A percentile compares a stretch with the other conserved stretches of the same genome.
phyloP scores from a whole-genome alignment of 2,888 invertebrate genomes.

The Cryptus viduatorius region DNA sequence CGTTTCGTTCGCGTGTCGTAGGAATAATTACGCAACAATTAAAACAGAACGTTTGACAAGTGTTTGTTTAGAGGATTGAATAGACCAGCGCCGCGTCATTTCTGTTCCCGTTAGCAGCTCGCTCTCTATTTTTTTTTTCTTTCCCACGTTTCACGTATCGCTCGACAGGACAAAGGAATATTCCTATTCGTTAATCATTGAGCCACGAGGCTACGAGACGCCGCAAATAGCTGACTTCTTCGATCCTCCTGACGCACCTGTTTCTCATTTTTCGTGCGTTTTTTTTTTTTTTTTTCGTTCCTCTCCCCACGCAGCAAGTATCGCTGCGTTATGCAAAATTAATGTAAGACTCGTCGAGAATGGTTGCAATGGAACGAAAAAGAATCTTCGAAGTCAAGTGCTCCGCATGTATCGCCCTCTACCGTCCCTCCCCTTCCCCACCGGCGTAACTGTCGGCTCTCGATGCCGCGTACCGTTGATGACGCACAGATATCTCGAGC shows the following conservation, averaged over 20 bases:
- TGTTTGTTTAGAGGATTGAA: constrained; percentile 54
- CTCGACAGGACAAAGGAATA: constrained; percentile 39
- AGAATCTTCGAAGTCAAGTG: constrained; percentile 13
- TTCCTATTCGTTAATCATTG: constrained; percentile 19
- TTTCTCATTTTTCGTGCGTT: constrained; percentile 23
- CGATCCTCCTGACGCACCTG: constrained; percentile 31
- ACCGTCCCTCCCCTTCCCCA: too few species aligned
- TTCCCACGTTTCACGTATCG: constrained; percentile 20
- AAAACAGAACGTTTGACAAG: constrained; percentile 53
- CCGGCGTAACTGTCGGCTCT: not conserved
- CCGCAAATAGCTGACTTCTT: constrained; percentile 25
- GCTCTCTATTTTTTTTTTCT: constrained; percentile 20
- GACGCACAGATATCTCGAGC: constrained; percentile 40
- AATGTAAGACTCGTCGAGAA: not conserved
- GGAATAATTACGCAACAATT: constrained; percentile 49
- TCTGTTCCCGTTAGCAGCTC: constrained; percentile 14
- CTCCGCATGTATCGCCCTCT: not conserved
- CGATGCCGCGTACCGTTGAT: constrained; percentile 4
- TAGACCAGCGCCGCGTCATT: constrained; percentile 14
- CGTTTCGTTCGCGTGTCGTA: constrained; percentile 52
- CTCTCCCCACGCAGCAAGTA: not conserved
- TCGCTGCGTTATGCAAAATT: constrained; percentile 30
- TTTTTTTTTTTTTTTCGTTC: not conserved
- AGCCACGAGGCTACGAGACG: constrained; percentile 10
- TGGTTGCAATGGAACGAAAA: constrained; percentile 2